These are phyloP conservation scores for Drosophila nikananu DNA, from an alignment of 1,140 invertebrate species.

Conservation along the genomic window DNA sequence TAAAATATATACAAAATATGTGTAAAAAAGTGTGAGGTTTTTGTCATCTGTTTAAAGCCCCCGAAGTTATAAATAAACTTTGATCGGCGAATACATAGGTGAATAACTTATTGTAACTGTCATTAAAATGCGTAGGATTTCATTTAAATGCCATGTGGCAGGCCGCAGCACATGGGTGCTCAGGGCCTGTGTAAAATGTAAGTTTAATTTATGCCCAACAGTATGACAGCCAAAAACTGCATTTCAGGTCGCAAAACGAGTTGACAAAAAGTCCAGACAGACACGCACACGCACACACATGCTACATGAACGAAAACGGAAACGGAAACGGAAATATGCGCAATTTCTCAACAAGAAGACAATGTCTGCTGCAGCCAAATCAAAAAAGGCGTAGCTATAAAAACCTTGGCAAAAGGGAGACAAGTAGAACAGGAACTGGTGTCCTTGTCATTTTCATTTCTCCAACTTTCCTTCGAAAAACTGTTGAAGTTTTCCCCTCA, in stretches of 20 bases:
- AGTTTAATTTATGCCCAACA: constrained; percentile 74
- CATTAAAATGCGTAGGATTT: constrained; percentile 40
- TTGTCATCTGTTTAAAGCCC: constrained; percentile 19
- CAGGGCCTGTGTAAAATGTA: constrained; percentile 40
- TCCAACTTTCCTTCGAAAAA: constrained; percentile 29
- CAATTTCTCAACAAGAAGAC: constrained; percentile 65
- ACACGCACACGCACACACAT: constrained; percentile 10
- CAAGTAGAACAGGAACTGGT: constrained; percentile 35
- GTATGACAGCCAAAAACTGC: constrained; percentile 62
- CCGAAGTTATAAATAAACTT: constrained; percentile 27
- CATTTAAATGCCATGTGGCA: constrained; percentile 54
- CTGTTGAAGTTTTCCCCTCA: constrained; percentile 34
- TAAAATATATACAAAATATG: constrained; percentile 9
- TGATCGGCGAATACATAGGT: not conserved
- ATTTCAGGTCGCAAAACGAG: constrained; percentile 55
- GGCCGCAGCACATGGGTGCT: constrained; percentile 19
- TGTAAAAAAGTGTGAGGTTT: constrained; percentile 9
- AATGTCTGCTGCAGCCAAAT: constrained; percentile 51
- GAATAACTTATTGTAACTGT: constrained; percentile 27
- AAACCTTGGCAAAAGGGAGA: not conserved
- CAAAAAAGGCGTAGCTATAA: constrained; percentile 25
- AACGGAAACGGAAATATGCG: constrained; percentile 64
- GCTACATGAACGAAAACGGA: constrained; percentile 7
- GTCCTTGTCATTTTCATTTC: constrained; percentile 51
- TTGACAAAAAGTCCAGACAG: constrained; percentile 32